Evolutionary conservation across 2,888 invertebrate species (phyloP), one percentile per base, ranked within the genome.

Genomic region (Nemoura dubitans): DNA sequence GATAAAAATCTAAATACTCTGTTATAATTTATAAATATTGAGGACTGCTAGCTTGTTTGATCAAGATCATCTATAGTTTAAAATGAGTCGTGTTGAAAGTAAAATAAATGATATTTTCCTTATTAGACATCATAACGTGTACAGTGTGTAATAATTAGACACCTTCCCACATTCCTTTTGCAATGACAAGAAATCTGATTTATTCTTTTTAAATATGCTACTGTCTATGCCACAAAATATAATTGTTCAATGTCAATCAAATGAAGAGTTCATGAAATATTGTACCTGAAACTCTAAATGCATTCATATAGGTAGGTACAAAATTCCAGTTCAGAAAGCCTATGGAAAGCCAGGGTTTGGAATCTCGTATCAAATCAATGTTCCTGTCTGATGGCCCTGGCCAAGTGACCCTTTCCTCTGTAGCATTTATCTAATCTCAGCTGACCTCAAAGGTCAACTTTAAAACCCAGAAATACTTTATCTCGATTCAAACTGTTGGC

Each of bases 61-160:
- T 59, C 59, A 59, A 59, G 59, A 59, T 59, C 16, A 59, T 21
- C 59, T 59, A 59, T 7, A 59, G 59, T 21, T 59, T 59, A 21
- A 21, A 84, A 26, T 59, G 59, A 59, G 59, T 84, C 84, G 76
- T 84, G 84, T 76, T 84, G 84, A 84, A 84, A 78, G 59, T 59
- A 59, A 78, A 84, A 84, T 84, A 59, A 84, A 84, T 76, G 28
- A 84, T 84, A 84, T 84, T 84, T 84, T 84, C 84, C 43, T 84
- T 84, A 84, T 84, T 84, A 84, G 76, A 76, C 59, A 84, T 43
- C 59, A 84, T 43, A 7, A 83, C 14, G 59, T 59, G 6, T 81
- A 30, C 21, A 14, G 3, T 26, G 78, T 78, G 27, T 78, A 26
- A 10, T 78, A 28, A 5, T 77, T 78, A 25, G n/a, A 25, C 77